These are phyloP conservation scores for Papilio elwesi DNA, from an alignment of 2,888 invertebrate genomes.

Conservation along the genomic window DNA sequence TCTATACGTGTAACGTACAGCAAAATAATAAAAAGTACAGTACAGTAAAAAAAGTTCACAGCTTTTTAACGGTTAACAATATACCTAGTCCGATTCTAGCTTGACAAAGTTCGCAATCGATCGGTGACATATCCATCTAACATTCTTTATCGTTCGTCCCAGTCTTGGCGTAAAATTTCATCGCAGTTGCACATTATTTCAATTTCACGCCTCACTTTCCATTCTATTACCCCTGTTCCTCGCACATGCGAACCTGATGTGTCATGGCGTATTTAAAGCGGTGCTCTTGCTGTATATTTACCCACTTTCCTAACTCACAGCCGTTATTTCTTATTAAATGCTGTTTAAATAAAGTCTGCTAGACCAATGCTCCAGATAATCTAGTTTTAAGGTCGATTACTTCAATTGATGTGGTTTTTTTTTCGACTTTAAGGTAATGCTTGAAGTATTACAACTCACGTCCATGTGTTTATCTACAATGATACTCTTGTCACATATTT, in stretches of 20 bases:
- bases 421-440: not conserved
- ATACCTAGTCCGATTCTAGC: no score
- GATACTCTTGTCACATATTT: no score
- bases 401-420: not conserved
- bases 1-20: no score
- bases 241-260: constrained; percentile 17
- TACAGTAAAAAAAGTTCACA: no score
- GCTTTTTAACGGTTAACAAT: no score
- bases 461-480: no score
- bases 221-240: constrained; percentile 30
- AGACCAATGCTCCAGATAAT: not conserved
- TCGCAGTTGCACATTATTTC: not conserved
- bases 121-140: no score
- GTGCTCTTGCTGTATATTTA: constrained; percentile 22
- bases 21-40: no score
- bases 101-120: no score
- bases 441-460: not conserved
- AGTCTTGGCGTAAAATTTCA: not conserved
- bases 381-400: not conserved
- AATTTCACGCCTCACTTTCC: constrained; percentile 31
- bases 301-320: constrained; percentile 25
- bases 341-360: not conserved
- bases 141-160: not conserved
- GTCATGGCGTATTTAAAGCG: constrained; percentile 21
- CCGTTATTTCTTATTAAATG: constrained; percentile 17